Percentiles rank a stretch among this genome's conserved stretches.
Conservation (phyloP, 1,140 invertebrate genomes). For the Drosophila baimaii region DNA sequence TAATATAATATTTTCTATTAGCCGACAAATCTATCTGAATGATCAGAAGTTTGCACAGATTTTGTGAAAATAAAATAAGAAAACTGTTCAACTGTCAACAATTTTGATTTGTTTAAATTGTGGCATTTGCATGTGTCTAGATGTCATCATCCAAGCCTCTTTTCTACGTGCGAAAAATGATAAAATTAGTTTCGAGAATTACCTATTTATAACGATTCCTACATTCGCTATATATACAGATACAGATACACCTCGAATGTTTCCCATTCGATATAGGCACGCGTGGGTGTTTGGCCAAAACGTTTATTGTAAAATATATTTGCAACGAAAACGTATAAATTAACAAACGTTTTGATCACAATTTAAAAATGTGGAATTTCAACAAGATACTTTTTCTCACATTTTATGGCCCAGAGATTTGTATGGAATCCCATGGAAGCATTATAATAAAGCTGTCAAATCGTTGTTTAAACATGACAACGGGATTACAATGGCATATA, state of each 20-base stretch:
- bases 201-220: slow-evolving; percentile 58
- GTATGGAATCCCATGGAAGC: not conserved
- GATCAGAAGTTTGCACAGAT: not conserved
- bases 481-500: slow-evolving; percentile 8
- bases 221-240: slow-evolving; percentile 1
- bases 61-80: slow-evolving; percentile 25
- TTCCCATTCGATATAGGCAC: slow-evolving; percentile 45
- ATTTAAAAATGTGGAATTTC: slow-evolving; percentile 10
- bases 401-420: slow-evolving; percentile 21
- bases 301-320: slow-evolving; percentile 49
- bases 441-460: slow-evolving; percentile 6
- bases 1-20: too few relatives aligned
- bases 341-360: slow-evolving; percentile 13
- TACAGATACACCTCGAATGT: slow-evolving; percentile 46
- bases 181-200: slow-evolving; percentile 67
- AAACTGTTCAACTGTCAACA: slow-evolving; percentile 49
- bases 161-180: slow-evolving; percentile 70
- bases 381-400: not conserved
- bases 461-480: slow-evolving; percentile 26
- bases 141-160: slow-evolving; percentile 45
- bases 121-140: slow-evolving; percentile 70
- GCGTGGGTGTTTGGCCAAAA: slow-evolving; percentile 41
- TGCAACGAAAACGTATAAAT: slow-evolving; percentile 26
- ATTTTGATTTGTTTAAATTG: slow-evolving; percentile 74
- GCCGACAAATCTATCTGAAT: too few relatives aligned